phyloP scores from a whole-genome alignment of 2,888 invertebrate genomes.

The Mimumesa dahlbomi region DNA sequence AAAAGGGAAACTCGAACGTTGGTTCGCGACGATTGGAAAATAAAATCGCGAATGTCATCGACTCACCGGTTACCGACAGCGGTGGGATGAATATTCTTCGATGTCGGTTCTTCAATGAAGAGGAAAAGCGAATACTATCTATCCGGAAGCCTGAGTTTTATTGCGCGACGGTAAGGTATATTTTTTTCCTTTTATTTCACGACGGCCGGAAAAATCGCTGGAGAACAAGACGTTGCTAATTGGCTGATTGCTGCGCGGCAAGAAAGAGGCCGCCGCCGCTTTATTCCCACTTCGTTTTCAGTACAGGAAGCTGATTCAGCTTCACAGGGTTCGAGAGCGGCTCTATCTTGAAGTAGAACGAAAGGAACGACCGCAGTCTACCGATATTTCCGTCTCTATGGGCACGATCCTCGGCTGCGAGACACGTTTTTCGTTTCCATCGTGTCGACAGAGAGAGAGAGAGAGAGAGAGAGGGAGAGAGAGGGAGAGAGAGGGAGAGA shows the following conservation, averaged over 20 bases:
- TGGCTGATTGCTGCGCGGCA: constrained; percentile 62
- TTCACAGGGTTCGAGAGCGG: constrained; percentile 41
- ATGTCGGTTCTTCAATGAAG: no score
- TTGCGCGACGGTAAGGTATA: no score
- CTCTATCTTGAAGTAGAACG: constrained; percentile 40
- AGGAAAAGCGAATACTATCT: no score
- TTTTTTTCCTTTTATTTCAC: background rate
- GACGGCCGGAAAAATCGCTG: constrained; percentile 16
- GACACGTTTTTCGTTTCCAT: background rate
- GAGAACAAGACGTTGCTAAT: constrained; percentile 69
- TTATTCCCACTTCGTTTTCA: constrained; percentile 48
- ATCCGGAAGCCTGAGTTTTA: no score
- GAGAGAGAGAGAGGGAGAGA: no score
- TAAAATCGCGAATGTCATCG: no score
- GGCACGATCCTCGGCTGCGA: background rate
- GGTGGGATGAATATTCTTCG: no score
- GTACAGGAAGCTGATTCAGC: constrained; percentile 54
- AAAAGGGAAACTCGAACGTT: no score
- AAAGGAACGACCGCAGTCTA: constrained; percentile 21
- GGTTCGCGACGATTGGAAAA: no score
- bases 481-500: no score
- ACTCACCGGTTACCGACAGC: no score
- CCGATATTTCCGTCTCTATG: background rate
- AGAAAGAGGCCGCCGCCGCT: constrained; percentile 41
- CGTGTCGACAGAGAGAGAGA: no score